Percentiles rank a stretch among this genome's conserved stretches.
phyloP scores from a whole-genome alignment of 2,888 invertebrate species.

The Junonia oenone region DNA sequence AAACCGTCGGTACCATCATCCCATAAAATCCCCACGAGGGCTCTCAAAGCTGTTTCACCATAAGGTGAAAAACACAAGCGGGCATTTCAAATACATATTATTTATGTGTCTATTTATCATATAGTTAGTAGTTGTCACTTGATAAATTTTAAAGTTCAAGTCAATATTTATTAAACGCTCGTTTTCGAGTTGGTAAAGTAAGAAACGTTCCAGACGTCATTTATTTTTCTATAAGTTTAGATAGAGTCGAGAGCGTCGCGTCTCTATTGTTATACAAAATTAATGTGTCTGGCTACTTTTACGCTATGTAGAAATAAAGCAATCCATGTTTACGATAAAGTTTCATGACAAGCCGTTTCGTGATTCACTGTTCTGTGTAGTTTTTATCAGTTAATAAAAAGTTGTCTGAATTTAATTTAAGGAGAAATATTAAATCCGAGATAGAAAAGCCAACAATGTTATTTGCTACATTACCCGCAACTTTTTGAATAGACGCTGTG shows the following conservation, averaged over 20 bases:
- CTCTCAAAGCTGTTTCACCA: constrained; percentile 41
- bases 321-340: constrained; percentile 13
- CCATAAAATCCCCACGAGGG: constrained; percentile 58
- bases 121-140: not conserved
- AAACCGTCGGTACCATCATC: constrained; percentile 54
- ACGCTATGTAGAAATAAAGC: constrained; percentile 24
- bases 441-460: constrained; percentile 17
- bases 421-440: constrained; percentile 9
- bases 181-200: not conserved
- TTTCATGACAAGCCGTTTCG: constrained; percentile 10
- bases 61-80: constrained; percentile 35
- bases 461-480: constrained; percentile 26
- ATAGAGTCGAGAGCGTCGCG: constrained; percentile 21
- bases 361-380: constrained; percentile 2
- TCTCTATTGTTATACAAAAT: constrained; percentile 36
- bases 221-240: constrained; percentile 23
- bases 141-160: not conserved
- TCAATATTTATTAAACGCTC: not conserved
- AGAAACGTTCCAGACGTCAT: constrained; percentile 13
- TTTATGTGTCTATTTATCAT: not conserved
- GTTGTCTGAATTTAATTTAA: constrained; percentile 14
- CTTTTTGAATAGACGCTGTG: constrained; percentile 17
- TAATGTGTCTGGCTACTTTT: constrained; percentile 39
- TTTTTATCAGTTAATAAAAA: constrained; percentile 11
- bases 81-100: not conserved